These are phyloP conservation scores for Anastatus disparis DNA, from an alignment of 1,140 invertebrate species.

Conservation along the genomic window DNA sequence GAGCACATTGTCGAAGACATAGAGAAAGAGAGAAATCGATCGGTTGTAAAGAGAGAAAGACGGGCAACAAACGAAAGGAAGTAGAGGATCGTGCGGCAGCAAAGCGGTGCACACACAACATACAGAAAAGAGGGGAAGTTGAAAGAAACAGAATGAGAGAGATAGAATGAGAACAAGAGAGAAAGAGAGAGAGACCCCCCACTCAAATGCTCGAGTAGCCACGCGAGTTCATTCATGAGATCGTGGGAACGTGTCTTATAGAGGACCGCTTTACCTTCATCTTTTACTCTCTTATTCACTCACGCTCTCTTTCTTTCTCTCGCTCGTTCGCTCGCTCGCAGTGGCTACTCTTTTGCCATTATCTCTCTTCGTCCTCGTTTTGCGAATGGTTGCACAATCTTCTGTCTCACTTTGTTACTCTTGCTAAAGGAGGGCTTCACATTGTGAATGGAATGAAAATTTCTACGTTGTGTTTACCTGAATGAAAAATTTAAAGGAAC, in stretches of 20 bases:
- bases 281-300: slow-evolving; percentile 30
- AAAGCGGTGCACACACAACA: too few species aligned
- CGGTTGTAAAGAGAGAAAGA: slow-evolving; percentile 26
- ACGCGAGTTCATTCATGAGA: slow-evolving; percentile 69
- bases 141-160: slow-evolving; percentile 30
- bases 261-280: slow-evolving; percentile 48
- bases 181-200: slow-evolving; percentile 44
- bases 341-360: slow-evolving; percentile 35
- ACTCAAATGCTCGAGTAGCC: slow-evolving; percentile 56
- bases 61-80: slow-evolving; percentile 17
- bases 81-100: slow-evolving; percentile 25
- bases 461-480: too few species aligned
- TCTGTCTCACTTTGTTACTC: slow-evolving; percentile 6
- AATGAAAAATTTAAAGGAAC: too few species aligned
- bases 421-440: slow-evolving; percentile 4
- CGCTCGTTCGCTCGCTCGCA: background rate
- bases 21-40: slow-evolving; percentile 9
- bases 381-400: slow-evolving; percentile 13
- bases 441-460: too few species aligned
- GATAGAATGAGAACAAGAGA: background rate
- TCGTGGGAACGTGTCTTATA: slow-evolving; percentile 65
- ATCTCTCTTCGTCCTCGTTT: slow-evolving; percentile 41
- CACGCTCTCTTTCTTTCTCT: background rate
- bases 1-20: background rate
- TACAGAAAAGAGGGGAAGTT: slow-evolving; percentile 49